These are phyloP conservation scores for Lophura nycthemera DNA, from an alignment of 2,113 vertebrate species.

Conservation along the genomic window DNA sequence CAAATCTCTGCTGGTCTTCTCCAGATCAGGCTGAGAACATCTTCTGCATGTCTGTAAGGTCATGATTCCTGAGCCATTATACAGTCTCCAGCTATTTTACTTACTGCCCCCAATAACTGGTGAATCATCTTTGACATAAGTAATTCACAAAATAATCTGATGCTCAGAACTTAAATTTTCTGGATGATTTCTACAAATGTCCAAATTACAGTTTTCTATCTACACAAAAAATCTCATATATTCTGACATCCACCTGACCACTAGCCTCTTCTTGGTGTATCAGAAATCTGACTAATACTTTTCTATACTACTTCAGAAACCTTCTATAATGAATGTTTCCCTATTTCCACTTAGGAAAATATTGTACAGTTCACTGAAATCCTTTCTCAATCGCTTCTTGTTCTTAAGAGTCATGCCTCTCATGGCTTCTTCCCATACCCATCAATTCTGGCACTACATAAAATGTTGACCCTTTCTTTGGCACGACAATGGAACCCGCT, in stretches of 20 bases:
- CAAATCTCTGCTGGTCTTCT: neutral
- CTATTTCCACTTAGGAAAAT: neutral
- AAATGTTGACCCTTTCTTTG: neutral
- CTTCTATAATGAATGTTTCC: neutral
- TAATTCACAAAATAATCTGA: neutral
- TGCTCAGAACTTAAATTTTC: neutral
- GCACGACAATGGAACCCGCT: neutral
- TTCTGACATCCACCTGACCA: neutral
- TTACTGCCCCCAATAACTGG: neutral
- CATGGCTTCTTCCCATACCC: neutral
- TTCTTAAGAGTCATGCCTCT: neutral
- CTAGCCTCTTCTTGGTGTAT: neutral
- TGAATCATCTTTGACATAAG: neutral
- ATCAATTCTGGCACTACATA: fast-evolving
- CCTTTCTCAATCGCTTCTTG: neutral
- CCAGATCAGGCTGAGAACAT: neutral
- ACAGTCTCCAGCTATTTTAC: neutral
- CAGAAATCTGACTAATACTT: neutral
- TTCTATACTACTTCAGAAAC: no score
- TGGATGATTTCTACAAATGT: neutral
- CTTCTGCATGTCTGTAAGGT: neutral
- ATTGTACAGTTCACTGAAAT: neutral
- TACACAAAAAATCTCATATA: neutral
- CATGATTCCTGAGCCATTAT: neutral
- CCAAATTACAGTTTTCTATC: neutral